These are phyloP conservation scores for Melipona beecheii DNA, from an alignment of 2,888 invertebrate genomes.

Conservation along the genomic window DNA sequence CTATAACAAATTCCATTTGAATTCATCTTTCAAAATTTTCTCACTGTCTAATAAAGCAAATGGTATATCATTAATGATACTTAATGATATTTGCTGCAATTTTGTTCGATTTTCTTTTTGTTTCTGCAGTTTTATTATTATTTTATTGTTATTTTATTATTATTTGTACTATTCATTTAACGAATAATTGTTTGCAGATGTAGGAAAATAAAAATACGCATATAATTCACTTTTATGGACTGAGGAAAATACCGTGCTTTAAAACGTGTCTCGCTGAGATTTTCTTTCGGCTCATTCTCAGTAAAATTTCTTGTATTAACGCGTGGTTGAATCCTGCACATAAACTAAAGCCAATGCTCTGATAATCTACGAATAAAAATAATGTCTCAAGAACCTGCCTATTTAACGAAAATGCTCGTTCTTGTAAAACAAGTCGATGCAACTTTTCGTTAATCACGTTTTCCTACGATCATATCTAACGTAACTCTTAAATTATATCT, in stretches of 20 bases:
- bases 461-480: neutral
- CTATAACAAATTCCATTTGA: neutral
- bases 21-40: neutral
- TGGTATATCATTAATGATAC: neutral
- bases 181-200: neutral
- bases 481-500: no score
- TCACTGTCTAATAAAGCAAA: neutral
- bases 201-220: neutral
- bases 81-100: neutral
- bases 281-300: neutral
- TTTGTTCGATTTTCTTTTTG: neutral
- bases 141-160: no score
- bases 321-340: no score
- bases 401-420: neutral
- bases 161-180: neutral
- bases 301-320: neutral
- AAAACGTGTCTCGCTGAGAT: neutral
- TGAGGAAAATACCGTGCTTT: neutral
- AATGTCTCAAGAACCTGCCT: neutral
- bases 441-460: neutral
- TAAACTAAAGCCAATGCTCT: neutral
- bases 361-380: neutral
- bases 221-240: neutral
- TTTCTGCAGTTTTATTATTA: neutral
- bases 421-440: neutral